Base-by-base conservation (phyloP, 2,113 vertebrate species). In the Barbus barbus region DNA sequence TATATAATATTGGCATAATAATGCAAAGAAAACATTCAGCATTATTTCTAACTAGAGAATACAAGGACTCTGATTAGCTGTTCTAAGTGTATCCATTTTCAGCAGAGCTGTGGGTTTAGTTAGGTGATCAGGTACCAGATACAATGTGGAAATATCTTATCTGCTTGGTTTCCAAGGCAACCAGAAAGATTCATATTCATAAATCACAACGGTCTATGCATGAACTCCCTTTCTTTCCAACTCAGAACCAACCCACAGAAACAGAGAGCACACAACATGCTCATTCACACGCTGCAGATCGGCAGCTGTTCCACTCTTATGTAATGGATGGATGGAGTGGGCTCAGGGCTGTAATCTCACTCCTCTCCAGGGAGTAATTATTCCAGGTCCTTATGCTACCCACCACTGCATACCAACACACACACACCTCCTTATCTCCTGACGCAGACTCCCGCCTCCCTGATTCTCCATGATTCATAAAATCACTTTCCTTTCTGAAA, bases 131-230 rank as follows among this genome's bases (percentile, higher is more conserved):
- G 38, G 36, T 61, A 61, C 26, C n/a, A 26, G 24, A 75, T 79
- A 22, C n/a, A 24, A 58, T 12, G 28, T 12, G 56, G 81, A 71
- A 63, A 80, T n/a, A 81, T 78, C 72, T 86, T 87, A 78, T 71
- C 73, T 78, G 72, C 77, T 85, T 69, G 51, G 92, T 93, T 92
- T 91, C 92, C 91, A 88, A 83, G 91, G 91, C 89, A 93, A 93
- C 92, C 78, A 73, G 73, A 83, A 75, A 89, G 61, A 88, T 86
- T 81, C 87, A 87, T 86, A 90, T 88, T 78, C 81, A 75, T 79
- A 84, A n/a, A 72, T 86, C 56, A 78, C 72, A 78, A 74, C 82
- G 71, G 69, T 61, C 78, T 72, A 51, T 81, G 82, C 44, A 77
- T 73, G 36, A 74, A 56, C 60, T 82, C 48, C 11, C 69, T 81